Percentiles rank a stretch among this genome's conserved stretches.
phyloP scores from a whole-genome alignment of 30 jellyfish, hydroid and myxozoan genomes.

The Cassiopea xamachana region DNA sequence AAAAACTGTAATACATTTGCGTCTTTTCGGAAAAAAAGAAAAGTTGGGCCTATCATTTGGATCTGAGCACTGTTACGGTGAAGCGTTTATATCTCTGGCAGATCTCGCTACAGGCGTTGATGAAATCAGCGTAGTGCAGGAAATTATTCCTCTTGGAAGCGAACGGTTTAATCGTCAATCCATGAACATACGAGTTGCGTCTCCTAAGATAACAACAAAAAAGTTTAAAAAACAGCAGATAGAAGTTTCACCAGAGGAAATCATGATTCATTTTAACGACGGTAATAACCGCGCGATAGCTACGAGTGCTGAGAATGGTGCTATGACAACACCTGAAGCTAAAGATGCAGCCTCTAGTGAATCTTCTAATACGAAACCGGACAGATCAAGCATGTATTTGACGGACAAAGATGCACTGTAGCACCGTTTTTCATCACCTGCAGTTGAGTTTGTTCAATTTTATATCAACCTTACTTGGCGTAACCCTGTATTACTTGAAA shows the following conservation, averaged over 20 bases:
- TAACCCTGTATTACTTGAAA: no score
- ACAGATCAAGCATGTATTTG: slow-evolving; percentile 15
- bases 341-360: neutral
- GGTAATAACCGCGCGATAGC: slow-evolving; percentile 1
- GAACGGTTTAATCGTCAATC: slow-evolving; percentile 51
- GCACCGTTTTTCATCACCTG: neutral
- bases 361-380: neutral
- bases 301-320: neutral
- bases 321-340: neutral
- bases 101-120: slow-evolving; percentile 36
- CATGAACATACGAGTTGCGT: slow-evolving; percentile 46
- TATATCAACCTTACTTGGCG: no score
- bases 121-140: slow-evolving; percentile 61
- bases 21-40: slow-evolving; percentile 50
- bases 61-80: slow-evolving; percentile 69
- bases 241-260: slow-evolving; percentile 52
- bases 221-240: slow-evolving; percentile 24
- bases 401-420: neutral
- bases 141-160: slow-evolving; percentile 62
- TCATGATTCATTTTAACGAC: slow-evolving; percentile 15
- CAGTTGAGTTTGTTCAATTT: neutral
- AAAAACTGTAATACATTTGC: slow-evolving; percentile 27
- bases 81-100: slow-evolving; percentile 53
- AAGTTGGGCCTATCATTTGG: slow-evolving; percentile 55
- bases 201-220: slow-evolving; percentile 47